Evolutionary conservation across 2,113 vertebrate genomes (phyloP).

Genomic region (Mungos mungo): DNA sequence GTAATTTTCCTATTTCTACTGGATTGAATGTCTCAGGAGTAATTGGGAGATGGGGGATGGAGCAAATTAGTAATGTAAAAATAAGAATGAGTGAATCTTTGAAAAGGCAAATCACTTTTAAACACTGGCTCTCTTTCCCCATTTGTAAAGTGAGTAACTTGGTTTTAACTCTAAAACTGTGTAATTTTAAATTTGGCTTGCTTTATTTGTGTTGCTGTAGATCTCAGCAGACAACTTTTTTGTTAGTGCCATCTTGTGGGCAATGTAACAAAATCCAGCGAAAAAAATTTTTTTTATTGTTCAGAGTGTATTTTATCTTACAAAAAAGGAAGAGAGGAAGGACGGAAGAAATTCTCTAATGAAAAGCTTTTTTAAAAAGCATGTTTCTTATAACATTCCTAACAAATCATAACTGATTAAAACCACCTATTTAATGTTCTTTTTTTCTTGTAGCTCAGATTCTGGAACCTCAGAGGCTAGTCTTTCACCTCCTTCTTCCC

Average conservation of each 20-base stretch:
- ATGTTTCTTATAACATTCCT: constrained; percentile 83
- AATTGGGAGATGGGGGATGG: not conserved
- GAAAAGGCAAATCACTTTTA: not conserved
- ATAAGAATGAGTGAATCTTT: not conserved
- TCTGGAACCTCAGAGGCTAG: constrained; percentile 92
- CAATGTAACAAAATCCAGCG: constrained; percentile 21
- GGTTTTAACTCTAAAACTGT: not conserved
- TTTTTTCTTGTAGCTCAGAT: constrained; percentile 91
- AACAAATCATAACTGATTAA: constrained; percentile 81
- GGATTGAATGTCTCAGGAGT: not conserved
- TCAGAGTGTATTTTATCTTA: constrained; percentile 54
- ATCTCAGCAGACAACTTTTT: not conserved
- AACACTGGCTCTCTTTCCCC: not conserved
- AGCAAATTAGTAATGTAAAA: not conserved
- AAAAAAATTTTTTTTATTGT: not conserved
- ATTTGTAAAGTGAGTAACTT: not conserved
- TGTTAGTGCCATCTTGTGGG: constrained; percentile 56
- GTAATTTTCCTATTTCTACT: constrained; percentile 10
- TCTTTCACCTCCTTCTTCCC: constrained; percentile 91
- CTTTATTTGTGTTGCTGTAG: not conserved
- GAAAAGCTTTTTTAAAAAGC: constrained; percentile 71
- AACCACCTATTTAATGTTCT: constrained; percentile 83
- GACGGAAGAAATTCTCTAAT: constrained; percentile 56
- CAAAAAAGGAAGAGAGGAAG: not conserved
- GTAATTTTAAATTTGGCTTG: not conserved